These are phyloP conservation scores for Crypturellus tataupa DNA, from an alignment of 2,797 vertebrate genomes.

Conservation along the genomic window DNA sequence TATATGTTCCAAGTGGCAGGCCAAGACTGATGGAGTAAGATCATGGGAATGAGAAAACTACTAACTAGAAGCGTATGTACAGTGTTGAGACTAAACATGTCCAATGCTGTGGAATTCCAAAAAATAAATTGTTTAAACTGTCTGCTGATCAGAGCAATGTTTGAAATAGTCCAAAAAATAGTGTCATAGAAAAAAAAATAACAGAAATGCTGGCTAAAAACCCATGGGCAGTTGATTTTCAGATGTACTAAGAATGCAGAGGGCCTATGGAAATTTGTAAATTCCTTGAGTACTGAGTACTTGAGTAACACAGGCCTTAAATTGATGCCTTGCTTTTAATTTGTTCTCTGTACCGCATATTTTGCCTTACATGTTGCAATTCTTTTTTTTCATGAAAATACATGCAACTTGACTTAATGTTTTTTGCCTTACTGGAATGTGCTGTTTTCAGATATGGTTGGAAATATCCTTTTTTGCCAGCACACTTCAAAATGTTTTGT, in stretches of 20 bases:
- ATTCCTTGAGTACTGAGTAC: neutral
- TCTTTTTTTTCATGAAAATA: neutral
- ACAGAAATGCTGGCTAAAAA: neutral
- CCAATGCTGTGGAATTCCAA: constrained; percentile 6
- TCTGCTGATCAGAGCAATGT: constrained; percentile 16
- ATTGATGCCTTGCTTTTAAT: neutral
- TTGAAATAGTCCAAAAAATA: neutral
- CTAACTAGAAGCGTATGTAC: neutral
- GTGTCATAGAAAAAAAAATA: neutral
- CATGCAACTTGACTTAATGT: neutral
- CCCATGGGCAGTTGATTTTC: neutral
- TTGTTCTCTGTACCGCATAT: neutral
- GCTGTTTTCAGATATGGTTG: neutral
- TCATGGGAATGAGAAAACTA: neutral
- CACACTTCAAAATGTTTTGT: no score
- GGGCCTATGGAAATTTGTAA: neutral
- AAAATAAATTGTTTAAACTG: constrained; percentile 26
- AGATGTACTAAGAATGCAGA: neutral
- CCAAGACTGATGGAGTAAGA: neutral
- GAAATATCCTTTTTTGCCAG: neutral
- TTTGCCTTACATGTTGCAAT: neutral
- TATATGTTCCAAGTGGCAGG: neutral
- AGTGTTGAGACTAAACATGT: constrained; percentile 37
- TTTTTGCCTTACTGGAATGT: neutral
- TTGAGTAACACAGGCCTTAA: neutral